phyloP scores from a whole-genome alignment of 1,140 invertebrate genomes.

The Proales similis region DNA sequence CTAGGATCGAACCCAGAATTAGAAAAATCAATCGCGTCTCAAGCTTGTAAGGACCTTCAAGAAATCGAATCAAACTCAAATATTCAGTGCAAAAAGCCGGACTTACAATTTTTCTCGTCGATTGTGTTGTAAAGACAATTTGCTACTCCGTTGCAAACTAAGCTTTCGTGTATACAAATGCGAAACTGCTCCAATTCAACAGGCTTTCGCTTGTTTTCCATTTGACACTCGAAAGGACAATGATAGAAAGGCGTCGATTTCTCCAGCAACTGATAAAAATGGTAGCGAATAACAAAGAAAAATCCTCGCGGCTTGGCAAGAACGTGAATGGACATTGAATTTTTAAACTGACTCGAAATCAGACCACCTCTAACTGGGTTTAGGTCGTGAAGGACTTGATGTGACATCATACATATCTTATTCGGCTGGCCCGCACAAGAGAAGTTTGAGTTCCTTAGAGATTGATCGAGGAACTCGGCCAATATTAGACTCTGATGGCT shows the following conservation, averaged over 20 bases:
- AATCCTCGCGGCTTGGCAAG: too few relatives aligned
- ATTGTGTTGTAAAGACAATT: conserved; percentile 10
- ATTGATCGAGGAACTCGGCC: conserved; percentile 30
- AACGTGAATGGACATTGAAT: too few relatives aligned
- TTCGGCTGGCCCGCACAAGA: conserved; percentile 19
- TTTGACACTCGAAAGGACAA: too few relatives aligned
- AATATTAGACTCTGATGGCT: conserved; percentile 31
- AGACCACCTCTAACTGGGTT: conserved; percentile 3
- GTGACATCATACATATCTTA: conserved; percentile 16
- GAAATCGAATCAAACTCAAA: conserved; percentile 1
- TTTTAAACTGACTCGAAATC: too few relatives aligned
- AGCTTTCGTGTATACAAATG: conserved; percentile 18
- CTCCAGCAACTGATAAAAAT: too few relatives aligned
- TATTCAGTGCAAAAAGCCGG: not conserved
- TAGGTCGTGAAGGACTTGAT: not conserved
- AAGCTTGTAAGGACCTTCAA: conserved; percentile 15
- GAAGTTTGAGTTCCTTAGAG: conserved; percentile 23
- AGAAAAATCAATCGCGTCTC: conserved; percentile 13
- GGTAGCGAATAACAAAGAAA: too few relatives aligned
- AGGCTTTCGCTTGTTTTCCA: too few relatives aligned
- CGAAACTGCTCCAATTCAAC: too few relatives aligned
- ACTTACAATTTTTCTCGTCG: conserved; percentile 31
- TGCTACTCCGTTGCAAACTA: conserved; percentile 18
- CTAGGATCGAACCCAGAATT: conserved; percentile 12
- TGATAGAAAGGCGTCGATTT: too few relatives aligned